A percentile compares a stretch with the other conserved stretches of the same genome.
Evolutionary conservation across 2,797 vertebrate species (phyloP).

Genomic region (Chaunax sp.): DNA sequence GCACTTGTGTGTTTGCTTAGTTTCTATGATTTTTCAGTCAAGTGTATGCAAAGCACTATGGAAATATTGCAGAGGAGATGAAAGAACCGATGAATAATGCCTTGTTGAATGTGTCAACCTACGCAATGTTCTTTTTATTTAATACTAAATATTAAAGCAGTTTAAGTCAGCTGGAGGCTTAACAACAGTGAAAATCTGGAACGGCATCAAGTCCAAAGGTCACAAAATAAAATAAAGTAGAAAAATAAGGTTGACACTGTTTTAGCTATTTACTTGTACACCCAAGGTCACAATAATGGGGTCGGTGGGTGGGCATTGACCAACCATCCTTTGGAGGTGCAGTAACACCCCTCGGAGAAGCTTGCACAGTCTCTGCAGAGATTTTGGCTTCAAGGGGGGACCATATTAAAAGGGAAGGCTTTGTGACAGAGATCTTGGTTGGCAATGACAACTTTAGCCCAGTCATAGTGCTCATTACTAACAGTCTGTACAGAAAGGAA

Average conservation of each 20-base stretch:
- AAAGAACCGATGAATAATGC: constrained; percentile 43
- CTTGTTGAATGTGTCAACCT: constrained; percentile 29
- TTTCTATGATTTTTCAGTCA: constrained; percentile 50
- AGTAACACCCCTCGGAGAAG: constrained; percentile 30
- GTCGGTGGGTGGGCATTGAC: constrained; percentile 44
- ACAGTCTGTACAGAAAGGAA: constrained; percentile 59
- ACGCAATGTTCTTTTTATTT: constrained; percentile 39
- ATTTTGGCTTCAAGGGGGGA: constrained; percentile 43
- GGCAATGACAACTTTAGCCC: constrained; percentile 52
- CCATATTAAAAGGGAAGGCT: constrained; percentile 43
- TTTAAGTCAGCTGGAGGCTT: constrained; percentile 29
- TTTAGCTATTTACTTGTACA: constrained; percentile 47
- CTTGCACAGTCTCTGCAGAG: constrained; percentile 30
- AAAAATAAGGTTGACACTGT: constrained; percentile 70
- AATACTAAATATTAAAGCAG: constrained; percentile 28
- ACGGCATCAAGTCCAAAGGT: constrained; percentile 40
- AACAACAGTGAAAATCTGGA: constrained; percentile 39
- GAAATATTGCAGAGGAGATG: constrained; percentile 37
- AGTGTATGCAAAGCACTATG: constrained; percentile 3
- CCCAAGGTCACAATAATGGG: constrained; percentile 49
- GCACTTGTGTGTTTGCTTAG: constrained; percentile 51
- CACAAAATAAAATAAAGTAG: constrained; percentile 66
- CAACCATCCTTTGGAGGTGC: constrained; percentile 38
- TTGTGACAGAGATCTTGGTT: constrained; percentile 36
- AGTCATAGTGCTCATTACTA: constrained; percentile 58